These are phyloP conservation scores for Leucopsar rothschildi DNA, from an alignment of 2,113 vertebrate genomes.

Conservation along the genomic window DNA sequence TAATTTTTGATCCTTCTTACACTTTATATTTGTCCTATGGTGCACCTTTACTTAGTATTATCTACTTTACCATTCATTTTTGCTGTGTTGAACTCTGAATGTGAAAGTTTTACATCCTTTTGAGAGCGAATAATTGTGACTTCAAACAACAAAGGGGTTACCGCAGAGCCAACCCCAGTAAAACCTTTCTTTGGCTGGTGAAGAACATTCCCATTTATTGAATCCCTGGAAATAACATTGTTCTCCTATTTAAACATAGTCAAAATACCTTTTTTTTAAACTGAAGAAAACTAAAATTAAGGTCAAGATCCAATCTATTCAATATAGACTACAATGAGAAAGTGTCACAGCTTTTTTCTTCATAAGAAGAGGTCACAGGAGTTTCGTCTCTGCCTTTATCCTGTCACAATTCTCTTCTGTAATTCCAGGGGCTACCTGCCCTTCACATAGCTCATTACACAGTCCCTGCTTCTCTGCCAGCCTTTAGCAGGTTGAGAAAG, in stretches of 20 bases:
- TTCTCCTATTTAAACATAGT: neutral
- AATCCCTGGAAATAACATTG: neutral
- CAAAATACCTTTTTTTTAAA: neutral
- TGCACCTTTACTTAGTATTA: neutral
- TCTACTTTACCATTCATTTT: neutral
- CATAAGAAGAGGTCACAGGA: neutral
- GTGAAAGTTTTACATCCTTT: neutral
- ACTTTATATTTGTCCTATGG: neutral
- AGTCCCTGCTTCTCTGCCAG: neutral
- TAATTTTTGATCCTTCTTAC: neutral
- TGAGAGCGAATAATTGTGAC: conserved; percentile 6
- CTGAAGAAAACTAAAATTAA: conserved; percentile 3
- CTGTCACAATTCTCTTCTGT: neutral
- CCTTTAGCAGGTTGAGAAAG: neutral
- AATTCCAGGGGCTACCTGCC: neutral
- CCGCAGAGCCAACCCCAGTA: neutral
- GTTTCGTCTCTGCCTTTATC: neutral
- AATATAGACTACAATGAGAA: neutral
- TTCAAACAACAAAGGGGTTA: neutral
- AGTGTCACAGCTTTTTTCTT: neutral
- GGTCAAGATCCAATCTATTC: neutral
- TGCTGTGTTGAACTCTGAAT: neutral
- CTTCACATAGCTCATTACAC: neutral
- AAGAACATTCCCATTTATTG: neutral
- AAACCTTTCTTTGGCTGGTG: neutral